These are phyloP conservation scores for Rattus norvegicus DNA, from an alignment of 2,113 vertebrate genomes.

Conservation along the genomic window GRCr8 NC_086024.1:47677001-47677500, in stretches of 20 bases:
- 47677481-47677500: not conserved
- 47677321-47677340: too few relatives aligned
- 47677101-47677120: not conserved
- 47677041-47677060: too few relatives aligned
- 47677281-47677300: not conserved
- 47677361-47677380: not conserved
- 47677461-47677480: not conserved
- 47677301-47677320: not conserved
- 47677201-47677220: too few relatives aligned
- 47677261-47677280: not conserved
- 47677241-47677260: not conserved
- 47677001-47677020: not conserved
- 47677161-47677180: not conserved
- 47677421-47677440: not conserved
- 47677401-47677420: not conserved
- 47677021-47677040: not conserved
- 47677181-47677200: not conserved
- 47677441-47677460: too few relatives aligned
- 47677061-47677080: not conserved
- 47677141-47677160: not conserved
- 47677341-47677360: fast-evolving
- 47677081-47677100: not conserved
- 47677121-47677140: fast-evolving
- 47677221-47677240: not conserved
- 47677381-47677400: not conserved